These are phyloP conservation scores for Drosophila falleni DNA, from an alignment of 2,888 invertebrate species.

Conservation along the genomic window DNA sequence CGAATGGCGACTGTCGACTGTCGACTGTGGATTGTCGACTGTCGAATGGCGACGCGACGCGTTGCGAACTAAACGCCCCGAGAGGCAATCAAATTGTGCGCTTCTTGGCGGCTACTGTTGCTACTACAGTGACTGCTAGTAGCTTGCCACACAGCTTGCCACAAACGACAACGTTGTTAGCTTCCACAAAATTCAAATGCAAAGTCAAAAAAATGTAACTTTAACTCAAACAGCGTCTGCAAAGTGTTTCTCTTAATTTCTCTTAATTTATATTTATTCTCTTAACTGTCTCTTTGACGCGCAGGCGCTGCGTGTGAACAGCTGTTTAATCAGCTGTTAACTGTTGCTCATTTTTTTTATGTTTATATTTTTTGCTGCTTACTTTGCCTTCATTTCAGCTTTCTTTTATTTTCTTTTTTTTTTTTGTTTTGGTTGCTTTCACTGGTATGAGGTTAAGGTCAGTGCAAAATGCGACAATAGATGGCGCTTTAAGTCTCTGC, in stretches of 20 bases:
- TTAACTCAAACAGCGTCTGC: slow-evolving; percentile 30
- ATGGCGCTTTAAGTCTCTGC: slow-evolving; percentile 55
- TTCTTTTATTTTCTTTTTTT: slow-evolving; percentile 12
- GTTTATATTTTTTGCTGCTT: slow-evolving; percentile 54
- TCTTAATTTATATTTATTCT: slow-evolving; percentile 45
- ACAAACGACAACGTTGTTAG: slow-evolving; percentile 42
- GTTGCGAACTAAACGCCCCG: slow-evolving; percentile 52
- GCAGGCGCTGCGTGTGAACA: slow-evolving; percentile 59
- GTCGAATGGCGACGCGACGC: slow-evolving; percentile 26
- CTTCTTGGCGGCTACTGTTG: slow-evolving; percentile 52
- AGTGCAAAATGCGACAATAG: slow-evolving; percentile 58
- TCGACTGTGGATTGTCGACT: slow-evolving; percentile 7
- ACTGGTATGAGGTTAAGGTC: slow-evolving; percentile 69
- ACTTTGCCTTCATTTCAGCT: slow-evolving; percentile 29
- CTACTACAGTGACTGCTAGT: slow-evolving; percentile 14
- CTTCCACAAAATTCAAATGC: slow-evolving; percentile 52
- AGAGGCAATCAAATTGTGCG: slow-evolving; percentile 56
- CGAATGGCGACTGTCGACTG: slow-evolving; percentile 13
- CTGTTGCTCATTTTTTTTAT: slow-evolving; percentile 54
- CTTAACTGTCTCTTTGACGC: slow-evolving; percentile 49
- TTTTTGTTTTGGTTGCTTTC: background rate
- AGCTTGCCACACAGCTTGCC: slow-evolving; percentile 24
- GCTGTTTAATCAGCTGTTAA: slow-evolving; percentile 56
- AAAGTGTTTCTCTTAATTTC: slow-evolving; percentile 52
- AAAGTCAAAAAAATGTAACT: slow-evolving; percentile 24